phyloP scores from a whole-genome alignment of 2,888 invertebrate genomes.

The Plagiodera versicolora region DNA sequence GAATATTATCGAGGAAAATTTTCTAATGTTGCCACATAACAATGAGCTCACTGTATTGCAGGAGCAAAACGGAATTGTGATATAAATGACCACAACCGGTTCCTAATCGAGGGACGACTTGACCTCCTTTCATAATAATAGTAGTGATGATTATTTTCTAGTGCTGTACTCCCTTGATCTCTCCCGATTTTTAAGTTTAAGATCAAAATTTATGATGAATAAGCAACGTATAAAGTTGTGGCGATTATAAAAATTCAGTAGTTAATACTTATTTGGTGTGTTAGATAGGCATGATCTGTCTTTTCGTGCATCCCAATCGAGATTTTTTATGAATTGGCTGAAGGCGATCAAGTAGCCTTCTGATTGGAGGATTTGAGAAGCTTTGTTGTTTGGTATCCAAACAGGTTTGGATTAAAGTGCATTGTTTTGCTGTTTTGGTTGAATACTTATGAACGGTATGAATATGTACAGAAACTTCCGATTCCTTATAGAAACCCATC shows the following conservation, averaged over 20 bases:
- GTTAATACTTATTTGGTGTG: constrained; percentile 4
- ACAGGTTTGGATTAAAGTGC: too few species aligned
- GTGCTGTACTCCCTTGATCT: constrained; percentile 48
- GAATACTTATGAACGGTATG: too few species aligned
- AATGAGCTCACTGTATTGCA: constrained; percentile 29
- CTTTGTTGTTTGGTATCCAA: neutral
- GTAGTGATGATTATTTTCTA: constrained; percentile 39
- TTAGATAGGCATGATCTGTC: constrained; percentile 2
- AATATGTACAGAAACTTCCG: too few species aligned
- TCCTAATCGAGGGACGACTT: constrained; percentile 50
- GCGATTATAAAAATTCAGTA: neutral
- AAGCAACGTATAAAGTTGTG: neutral
- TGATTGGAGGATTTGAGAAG: neutral
- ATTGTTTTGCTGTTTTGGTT: too few species aligned
- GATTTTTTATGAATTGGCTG: constrained; percentile 13
- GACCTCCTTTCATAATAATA: constrained; percentile 43
- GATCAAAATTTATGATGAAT: neutral
- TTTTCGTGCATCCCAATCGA: constrained; percentile 8
- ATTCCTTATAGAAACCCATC: too few species aligned
- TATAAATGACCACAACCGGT: constrained; percentile 53
- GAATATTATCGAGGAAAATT: neutral
- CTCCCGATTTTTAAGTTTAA: constrained; percentile 35
- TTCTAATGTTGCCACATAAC: neutral
- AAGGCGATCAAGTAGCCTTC: neutral
- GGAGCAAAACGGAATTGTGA: constrained; percentile 49